Conservation (phyloP, 1,140 invertebrate species). For the Tetraneura akinire region DNA sequence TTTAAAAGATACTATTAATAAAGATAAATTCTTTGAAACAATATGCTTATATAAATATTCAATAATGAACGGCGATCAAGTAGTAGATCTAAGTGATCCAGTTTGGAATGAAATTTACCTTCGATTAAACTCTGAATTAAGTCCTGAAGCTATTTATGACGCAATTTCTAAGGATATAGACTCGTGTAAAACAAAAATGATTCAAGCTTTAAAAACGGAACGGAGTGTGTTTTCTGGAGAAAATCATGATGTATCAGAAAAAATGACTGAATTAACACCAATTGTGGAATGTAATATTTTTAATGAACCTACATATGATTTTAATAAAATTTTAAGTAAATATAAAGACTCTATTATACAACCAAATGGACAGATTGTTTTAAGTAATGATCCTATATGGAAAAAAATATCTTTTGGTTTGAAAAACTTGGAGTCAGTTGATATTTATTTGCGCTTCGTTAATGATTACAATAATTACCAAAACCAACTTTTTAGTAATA, state of each 20-base stretch:
- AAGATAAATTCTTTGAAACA: constrained; percentile 34
- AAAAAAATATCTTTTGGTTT: constrained; percentile 23
- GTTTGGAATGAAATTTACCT: constrained; percentile 47
- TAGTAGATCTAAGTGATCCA: constrained; percentile 31
- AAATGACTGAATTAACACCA: constrained; percentile 28
- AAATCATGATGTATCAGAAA: constrained; percentile 27
- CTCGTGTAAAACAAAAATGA: constrained; percentile 44
- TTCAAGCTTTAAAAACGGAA: constrained; percentile 43
- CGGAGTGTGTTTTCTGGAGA: constrained; percentile 36
- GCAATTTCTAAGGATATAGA: background rate
- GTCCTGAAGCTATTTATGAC: constrained; percentile 24
- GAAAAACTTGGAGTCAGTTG: constrained; percentile 5
- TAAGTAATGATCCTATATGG: constrained; percentile 7
- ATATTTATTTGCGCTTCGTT: constrained; percentile 20
- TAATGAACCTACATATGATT: constrained; percentile 13
- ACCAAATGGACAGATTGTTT: constrained; percentile 12
- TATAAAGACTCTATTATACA: constrained; percentile 26
- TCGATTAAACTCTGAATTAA: constrained; percentile 21
- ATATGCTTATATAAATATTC: constrained; percentile 50
- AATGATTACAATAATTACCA: constrained; percentile 29
- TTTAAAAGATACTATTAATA: constrained; percentile 4
- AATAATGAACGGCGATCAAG: constrained; percentile 31
- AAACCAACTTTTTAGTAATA: background rate
- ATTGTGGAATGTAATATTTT: constrained; percentile 28
- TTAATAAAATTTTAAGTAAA: constrained; percentile 7